Conservation (phyloP, 2,888 invertebrate species). For the Plebejus anna region DNA sequence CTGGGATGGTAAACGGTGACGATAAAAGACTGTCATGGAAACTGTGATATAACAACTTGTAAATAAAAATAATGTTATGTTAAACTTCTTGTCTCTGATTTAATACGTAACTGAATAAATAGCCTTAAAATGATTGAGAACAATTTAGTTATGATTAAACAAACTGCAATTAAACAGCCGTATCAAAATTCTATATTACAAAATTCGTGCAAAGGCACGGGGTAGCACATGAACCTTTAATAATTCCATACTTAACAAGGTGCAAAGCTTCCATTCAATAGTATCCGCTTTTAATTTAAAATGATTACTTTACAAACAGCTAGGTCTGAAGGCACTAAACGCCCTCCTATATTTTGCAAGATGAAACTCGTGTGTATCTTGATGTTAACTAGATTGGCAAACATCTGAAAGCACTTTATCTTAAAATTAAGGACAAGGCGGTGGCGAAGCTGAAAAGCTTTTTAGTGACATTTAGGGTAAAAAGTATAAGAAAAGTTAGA, state of each 20-base stretch:
- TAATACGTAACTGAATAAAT: neutral
- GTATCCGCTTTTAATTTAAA: no score
- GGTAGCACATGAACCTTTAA: no score
- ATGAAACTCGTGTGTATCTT: neutral
- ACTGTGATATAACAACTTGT: conserved; percentile 32
- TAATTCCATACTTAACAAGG: no score
- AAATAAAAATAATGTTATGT: conserved; percentile 1
- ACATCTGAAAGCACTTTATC: neutral
- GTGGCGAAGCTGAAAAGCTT: neutral
- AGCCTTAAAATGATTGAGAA: neutral
- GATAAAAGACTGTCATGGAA: conserved; percentile 9
- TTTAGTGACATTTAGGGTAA: neutral
- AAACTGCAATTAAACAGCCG: no score
- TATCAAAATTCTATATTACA: no score
- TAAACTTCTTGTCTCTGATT: neutral
- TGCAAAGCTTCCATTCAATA: no score
- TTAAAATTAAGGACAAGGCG: neutral
- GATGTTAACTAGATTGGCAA: conserved; percentile 3
- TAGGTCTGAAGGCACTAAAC: neutral
- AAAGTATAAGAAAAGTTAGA: neutral
- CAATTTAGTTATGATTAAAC: no score
- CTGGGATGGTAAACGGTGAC: conserved; percentile 26
- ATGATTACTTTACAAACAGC: no score
- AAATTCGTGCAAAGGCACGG: no score
- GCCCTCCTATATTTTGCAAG: neutral